Evolutionary conservation across 2,797 vertebrate species (phyloP).

Genomic region (Crocidura indochinensis): DNA sequence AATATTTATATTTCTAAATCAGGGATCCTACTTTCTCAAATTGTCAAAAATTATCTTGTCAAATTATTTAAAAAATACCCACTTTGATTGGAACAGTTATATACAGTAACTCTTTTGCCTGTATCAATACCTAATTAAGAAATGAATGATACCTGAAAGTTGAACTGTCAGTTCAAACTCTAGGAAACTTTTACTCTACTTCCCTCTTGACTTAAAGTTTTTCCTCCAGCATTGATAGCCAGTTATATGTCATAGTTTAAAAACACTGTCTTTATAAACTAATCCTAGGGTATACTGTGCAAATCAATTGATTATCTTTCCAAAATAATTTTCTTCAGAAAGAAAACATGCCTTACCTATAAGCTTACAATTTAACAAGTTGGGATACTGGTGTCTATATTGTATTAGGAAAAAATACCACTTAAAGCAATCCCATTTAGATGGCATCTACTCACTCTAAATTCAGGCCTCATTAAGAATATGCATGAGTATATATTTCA

Average conservation of each 20-base stretch:
- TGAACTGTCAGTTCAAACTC: not conserved
- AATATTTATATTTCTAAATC: slow-evolving; percentile 8
- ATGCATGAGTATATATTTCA: not conserved
- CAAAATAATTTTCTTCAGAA: slow-evolving; percentile 39
- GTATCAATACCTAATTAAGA: not conserved
- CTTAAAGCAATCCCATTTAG: slow-evolving; percentile 11
- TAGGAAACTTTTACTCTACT: not conserved
- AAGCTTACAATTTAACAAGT: not conserved
- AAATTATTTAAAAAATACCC: slow-evolving; percentile 2
- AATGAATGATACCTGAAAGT: not conserved
- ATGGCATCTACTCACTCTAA: not conserved
- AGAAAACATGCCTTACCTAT: slow-evolving; percentile 5
- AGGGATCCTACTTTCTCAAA: not conserved
- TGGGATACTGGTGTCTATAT: not conserved
- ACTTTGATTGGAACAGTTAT: not conserved
- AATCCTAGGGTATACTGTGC: not conserved
- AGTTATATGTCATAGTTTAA: not conserved
- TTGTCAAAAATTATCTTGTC: not conserved
- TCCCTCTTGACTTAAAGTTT: not conserved
- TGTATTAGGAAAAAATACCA: not conserved
- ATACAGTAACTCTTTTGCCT: not conserved
- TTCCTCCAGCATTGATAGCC: not conserved
- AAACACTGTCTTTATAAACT: slow-evolving; percentile 27
- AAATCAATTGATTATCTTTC: slow-evolving; percentile 16
- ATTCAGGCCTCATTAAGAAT: not conserved